These are phyloP conservation scores for Leptinotarsa rubiginosa DNA, from an alignment of 2,888 invertebrate genomes.

Conservation along the genomic window DNA sequence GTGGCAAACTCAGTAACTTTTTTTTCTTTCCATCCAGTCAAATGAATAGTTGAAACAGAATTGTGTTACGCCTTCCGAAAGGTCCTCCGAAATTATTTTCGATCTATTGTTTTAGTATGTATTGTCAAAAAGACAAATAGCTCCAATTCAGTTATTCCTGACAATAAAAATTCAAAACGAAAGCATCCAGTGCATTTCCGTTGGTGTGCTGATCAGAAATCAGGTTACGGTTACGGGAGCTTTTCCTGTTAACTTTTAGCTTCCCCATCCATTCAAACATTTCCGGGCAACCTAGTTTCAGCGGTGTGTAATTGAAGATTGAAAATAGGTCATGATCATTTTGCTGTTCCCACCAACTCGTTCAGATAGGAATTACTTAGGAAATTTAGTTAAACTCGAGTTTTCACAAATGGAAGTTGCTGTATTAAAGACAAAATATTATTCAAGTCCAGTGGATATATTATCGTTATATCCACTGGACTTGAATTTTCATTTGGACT, in stretches of 20 bases:
- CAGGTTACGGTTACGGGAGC: slow-evolving; percentile 48
- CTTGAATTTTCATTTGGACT: too few relatives aligned
- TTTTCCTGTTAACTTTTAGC: slow-evolving; percentile 46
- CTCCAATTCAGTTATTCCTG: not conserved
- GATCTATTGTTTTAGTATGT: too few relatives aligned
- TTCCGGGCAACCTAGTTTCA: slow-evolving; percentile 57
- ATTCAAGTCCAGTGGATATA: too few relatives aligned
- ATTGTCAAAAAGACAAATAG: too few relatives aligned
- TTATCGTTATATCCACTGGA: too few relatives aligned
- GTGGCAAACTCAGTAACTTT: too few relatives aligned
- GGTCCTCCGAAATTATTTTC: too few relatives aligned
- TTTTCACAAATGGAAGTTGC: not conserved
- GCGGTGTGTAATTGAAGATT: slow-evolving; percentile 58
- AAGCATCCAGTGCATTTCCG: not conserved
- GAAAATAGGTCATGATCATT: slow-evolving; percentile 55
- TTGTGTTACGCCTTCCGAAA: too few relatives aligned
- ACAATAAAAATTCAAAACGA: not conserved
- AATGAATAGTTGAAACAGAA: too few relatives aligned
- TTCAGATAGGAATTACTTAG: not conserved
- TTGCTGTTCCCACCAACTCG: not conserved
- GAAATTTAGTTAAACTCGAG: not conserved
- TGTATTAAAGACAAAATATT: not conserved
- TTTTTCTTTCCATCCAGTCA: too few relatives aligned
- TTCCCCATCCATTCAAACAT: slow-evolving; percentile 47
- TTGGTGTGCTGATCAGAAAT: slow-evolving; percentile 32